phyloP scores from a whole-genome alignment of 2,888 invertebrate genomes.

The Epinotia bilunana region DNA sequence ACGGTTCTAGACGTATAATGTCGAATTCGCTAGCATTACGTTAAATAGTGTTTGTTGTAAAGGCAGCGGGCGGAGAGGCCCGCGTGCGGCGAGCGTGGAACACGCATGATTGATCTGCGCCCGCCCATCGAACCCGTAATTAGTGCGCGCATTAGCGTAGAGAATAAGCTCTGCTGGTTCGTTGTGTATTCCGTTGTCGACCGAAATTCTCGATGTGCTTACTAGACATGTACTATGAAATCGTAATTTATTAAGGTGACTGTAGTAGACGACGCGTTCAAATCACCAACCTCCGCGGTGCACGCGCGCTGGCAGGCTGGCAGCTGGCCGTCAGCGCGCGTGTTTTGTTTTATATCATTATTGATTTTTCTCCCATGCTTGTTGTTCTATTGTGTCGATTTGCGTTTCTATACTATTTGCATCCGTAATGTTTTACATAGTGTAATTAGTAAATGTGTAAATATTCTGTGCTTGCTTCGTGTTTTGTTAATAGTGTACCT shows the following conservation, averaged over 20 bases:
- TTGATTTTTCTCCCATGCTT: too few relatives aligned
- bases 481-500: too few relatives aligned
- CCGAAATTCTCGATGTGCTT: background rate
- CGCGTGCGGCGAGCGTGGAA: slow-evolving; percentile 21
- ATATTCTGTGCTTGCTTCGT: too few relatives aligned
- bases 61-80: background rate
- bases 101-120: slow-evolving; percentile 32
- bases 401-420: too few relatives aligned
- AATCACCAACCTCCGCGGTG: too few relatives aligned
- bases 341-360: too few relatives aligned
- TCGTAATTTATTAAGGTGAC: background rate
- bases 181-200: background rate
- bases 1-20: background rate
- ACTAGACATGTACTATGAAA: background rate
- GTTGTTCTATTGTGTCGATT: too few relatives aligned
- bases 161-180: background rate
- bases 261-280: too few relatives aligned
- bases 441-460: too few relatives aligned
- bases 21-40: background rate
- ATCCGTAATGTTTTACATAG: too few relatives aligned
- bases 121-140: slow-evolving; percentile 29
- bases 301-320: too few relatives aligned
- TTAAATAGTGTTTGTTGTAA: slow-evolving; percentile 5
- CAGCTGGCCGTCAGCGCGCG: too few relatives aligned
- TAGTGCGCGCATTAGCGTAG: slow-evolving; percentile 27